These are phyloP conservation scores for Platichthys stellatus DNA, from an alignment of 2,113 vertebrate genomes.

Conservation along the genomic window DNA sequence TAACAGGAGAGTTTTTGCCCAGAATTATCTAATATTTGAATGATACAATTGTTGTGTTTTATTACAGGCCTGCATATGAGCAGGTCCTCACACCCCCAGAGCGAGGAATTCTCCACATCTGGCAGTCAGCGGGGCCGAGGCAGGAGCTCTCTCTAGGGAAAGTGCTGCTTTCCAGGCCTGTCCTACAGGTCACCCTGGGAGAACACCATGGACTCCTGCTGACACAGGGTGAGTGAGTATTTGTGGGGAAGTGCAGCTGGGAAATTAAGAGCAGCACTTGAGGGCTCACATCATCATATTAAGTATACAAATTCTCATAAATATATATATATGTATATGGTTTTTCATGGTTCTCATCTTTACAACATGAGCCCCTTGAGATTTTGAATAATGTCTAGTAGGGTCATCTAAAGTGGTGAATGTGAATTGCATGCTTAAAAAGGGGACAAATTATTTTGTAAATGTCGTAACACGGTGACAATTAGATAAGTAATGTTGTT, in stretches of 20 bases:
- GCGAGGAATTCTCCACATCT: constrained; percentile 88
- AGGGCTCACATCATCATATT: neutral
- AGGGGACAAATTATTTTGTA: too few species aligned
- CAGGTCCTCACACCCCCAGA: constrained; percentile 80
- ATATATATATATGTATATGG: too few species aligned
- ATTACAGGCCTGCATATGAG: constrained; percentile 66
- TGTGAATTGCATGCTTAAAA: too few species aligned
- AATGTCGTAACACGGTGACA: too few species aligned
- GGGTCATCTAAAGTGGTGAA: neutral
- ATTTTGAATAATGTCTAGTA: neutral
- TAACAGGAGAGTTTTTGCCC: neutral
- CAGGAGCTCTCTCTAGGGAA: constrained; percentile 84
- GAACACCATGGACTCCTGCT: constrained; percentile 90
- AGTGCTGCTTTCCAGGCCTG: constrained; percentile 85
- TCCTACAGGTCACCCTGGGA: constrained; percentile 91
- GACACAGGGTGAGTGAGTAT: constrained; percentile 84
- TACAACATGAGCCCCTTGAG: neutral
- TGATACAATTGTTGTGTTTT: neutral
- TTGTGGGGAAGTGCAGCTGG: neutral
- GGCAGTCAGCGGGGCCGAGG: constrained; percentile 83
- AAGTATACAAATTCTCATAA: neutral
- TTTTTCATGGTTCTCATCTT: neutral
- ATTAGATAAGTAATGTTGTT: neutral
- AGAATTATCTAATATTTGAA: neutral
- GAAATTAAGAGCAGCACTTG: neutral